A percentile compares a stretch with the other conserved stretches of the same genome.
phyloP scores from a whole-genome alignment of 1,140 invertebrate genomes.

The Ylistrum balloti region DNA sequence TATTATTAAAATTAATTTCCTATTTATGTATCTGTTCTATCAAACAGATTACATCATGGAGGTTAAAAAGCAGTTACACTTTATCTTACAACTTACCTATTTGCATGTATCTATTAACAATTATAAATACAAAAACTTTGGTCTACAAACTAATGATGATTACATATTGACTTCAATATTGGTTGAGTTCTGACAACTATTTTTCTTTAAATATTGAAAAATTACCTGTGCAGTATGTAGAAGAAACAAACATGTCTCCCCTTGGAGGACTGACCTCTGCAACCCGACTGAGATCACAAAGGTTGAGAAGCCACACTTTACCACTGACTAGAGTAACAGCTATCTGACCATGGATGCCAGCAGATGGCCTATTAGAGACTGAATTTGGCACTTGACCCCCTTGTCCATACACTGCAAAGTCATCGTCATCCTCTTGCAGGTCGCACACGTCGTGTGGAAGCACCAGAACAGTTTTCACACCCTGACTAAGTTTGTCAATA shows the following conservation, averaged over 20 bases:
- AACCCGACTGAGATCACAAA: constrained; percentile 76
- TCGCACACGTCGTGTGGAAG: constrained; percentile 76
- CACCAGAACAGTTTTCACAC: constrained; percentile 70
- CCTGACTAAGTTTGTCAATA: constrained; percentile 65
- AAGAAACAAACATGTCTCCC: constrained; percentile 77
- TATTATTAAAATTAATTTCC: too few relatives aligned
- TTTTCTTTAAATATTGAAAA: background rate
- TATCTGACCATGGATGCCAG: constrained; percentile 73
- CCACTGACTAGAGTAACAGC: constrained; percentile 77
- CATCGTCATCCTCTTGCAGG: constrained; percentile 71
- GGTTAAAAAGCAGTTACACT: too few relatives aligned
- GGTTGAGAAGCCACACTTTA: constrained; percentile 75
- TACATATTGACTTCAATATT: too few relatives aligned
- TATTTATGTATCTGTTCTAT: too few relatives aligned
- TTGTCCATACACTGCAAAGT: constrained; percentile 57
- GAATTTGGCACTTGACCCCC: constrained; percentile 50
- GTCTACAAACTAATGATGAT: too few relatives aligned
- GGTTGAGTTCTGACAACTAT: too few relatives aligned
- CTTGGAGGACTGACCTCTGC: constrained; percentile 74
- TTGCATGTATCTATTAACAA: too few relatives aligned
- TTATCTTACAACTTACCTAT: too few relatives aligned
- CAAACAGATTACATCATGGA: too few relatives aligned
- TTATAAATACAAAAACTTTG: too few relatives aligned
- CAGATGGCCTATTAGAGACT: constrained; percentile 42
- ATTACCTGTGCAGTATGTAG: constrained; percentile 81